Percentiles rank a stretch among this genome's conserved stretches.
Conservation (phyloP, 2,888 invertebrate genomes). For the Sabatieria punctata region DNA sequence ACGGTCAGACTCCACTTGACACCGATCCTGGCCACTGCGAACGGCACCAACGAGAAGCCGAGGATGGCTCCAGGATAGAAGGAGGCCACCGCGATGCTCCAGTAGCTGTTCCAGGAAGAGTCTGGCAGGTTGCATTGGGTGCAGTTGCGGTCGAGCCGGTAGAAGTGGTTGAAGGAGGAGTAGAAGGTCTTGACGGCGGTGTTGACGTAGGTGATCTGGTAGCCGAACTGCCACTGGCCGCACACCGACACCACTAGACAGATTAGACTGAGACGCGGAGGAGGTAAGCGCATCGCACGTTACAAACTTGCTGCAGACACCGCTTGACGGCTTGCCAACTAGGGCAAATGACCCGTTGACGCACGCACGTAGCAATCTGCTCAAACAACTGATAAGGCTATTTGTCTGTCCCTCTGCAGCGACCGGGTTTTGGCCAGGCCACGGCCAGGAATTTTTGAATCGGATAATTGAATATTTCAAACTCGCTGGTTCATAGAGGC, state of each 20-base stretch:
- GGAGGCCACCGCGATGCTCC: conserved; percentile 10
- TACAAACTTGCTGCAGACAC: too few relatives aligned
- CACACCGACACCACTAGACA: conserved; percentile 22
- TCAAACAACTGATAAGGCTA: too few relatives aligned
- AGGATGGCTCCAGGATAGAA: conserved; percentile 25
- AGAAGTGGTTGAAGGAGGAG: conserved; percentile 12
- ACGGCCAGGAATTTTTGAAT: too few relatives aligned
- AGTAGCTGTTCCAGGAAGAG: background rate
- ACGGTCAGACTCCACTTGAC: conserved; percentile 11
- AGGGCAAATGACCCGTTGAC: too few relatives aligned
- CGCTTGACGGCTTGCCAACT: too few relatives aligned
- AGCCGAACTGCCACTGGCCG: conserved; percentile 29
- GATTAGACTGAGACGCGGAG: conserved; percentile 17
- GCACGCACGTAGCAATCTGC: too few relatives aligned
- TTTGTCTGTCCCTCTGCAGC: too few relatives aligned
- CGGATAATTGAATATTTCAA: too few relatives aligned
- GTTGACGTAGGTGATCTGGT: conserved; percentile 29
- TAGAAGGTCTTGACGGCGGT: conserved; percentile 23
- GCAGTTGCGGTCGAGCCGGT: conserved; percentile 3
- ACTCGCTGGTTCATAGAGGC: too few relatives aligned
- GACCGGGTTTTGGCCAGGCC: too few relatives aligned
- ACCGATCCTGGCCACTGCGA: background rate
- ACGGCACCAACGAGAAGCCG: conserved; percentile 20
- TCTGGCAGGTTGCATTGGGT: background rate
- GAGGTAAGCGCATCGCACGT: too few relatives aligned